phyloP scores from a whole-genome alignment of 1,140 invertebrate species.

The Orchestia grillus region DNA sequence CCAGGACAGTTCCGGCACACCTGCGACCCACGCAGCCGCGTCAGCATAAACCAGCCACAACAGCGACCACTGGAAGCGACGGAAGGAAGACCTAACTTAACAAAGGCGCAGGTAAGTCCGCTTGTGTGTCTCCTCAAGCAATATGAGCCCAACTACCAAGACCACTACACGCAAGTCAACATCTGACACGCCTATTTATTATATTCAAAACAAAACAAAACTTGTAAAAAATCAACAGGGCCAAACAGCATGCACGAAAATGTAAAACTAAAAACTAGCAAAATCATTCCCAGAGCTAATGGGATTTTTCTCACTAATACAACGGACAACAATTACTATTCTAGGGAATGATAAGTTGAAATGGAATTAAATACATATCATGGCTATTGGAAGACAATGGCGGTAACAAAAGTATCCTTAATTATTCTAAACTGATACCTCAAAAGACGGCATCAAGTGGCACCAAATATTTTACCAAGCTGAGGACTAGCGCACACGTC shows the following conservation, averaged over 20 bases:
- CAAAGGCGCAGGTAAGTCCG: no score
- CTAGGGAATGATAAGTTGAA: not conserved
- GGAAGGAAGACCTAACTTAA: no score
- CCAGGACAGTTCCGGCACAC: not conserved
- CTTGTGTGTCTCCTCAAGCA: no score
- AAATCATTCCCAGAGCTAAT: not conserved
- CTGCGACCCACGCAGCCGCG: not conserved
- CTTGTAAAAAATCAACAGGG: not conserved
- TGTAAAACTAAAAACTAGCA: not conserved
- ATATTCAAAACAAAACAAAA: not conserved
- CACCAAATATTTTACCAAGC: not conserved
- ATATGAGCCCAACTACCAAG: no score
- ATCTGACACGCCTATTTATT: no score
- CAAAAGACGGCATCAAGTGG: not conserved
- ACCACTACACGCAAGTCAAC: no score
- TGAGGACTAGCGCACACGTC: not conserved
- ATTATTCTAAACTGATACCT: not conserved
- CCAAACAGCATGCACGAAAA: not conserved
- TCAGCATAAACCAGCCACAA: not conserved
- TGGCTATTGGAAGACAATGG: not conserved
- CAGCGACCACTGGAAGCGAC: no score
- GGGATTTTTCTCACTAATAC: not conserved
- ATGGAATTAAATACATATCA: not conserved
- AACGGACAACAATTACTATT: not conserved
- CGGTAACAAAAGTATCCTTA: not conserved